phyloP scores from a whole-genome alignment of 2,888 invertebrate genomes.

The Heliconius ismenius region DNA sequence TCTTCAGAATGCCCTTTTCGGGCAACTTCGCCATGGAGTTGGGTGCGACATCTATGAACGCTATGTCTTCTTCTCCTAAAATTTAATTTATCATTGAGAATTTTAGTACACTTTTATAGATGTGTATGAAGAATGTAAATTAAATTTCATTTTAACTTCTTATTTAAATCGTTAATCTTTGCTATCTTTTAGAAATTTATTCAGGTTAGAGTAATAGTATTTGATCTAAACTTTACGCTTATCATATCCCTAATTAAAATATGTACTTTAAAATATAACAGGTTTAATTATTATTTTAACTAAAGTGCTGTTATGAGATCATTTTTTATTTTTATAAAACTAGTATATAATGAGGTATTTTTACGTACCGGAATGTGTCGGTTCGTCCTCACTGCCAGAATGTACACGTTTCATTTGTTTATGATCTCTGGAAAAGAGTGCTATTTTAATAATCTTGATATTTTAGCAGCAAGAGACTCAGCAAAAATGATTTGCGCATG shows the following conservation, averaged over 20 bases:
- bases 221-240: too few relatives aligned
- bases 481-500: constrained; percentile 48
- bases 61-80: constrained; percentile 89
- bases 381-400: constrained; percentile 89
- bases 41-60: constrained; percentile 90
- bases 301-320: too few relatives aligned
- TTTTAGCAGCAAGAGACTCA: constrained; percentile 29
- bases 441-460: constrained; percentile 21
- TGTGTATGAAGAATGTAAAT: neutral
- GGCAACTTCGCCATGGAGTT: constrained; percentile 89
- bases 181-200: neutral
- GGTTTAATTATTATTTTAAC: too few relatives aligned
- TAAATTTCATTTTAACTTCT: neutral
- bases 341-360: neutral
- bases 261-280: too few relatives aligned
- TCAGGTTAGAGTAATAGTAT: neutral
- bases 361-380: constrained; percentile 86
- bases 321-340: neutral
- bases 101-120: neutral
- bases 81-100: constrained; percentile 41
- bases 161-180: neutral
- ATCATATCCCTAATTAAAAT: too few relatives aligned
- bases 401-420: constrained; percentile 90
- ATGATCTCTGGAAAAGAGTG: constrained; percentile 85
- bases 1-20: constrained; percentile 96